phyloP scores from a whole-genome alignment of 2,797 vertebrate species.

The Cossypha caffra region DNA sequence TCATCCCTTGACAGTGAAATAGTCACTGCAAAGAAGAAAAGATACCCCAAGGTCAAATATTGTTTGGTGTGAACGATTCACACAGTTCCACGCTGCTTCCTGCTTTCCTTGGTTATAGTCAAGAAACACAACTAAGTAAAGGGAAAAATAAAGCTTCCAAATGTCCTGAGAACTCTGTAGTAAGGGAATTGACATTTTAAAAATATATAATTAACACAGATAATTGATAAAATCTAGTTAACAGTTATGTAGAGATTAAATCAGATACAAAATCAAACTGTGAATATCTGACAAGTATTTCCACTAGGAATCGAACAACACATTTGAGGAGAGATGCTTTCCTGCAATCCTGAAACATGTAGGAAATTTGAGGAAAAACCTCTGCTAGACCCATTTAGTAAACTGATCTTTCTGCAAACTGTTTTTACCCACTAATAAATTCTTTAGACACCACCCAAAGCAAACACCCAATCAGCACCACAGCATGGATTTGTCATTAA shows the following conservation, averaged over 20 bases:
- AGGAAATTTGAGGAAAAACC: neutral
- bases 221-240: conserved; percentile 20
- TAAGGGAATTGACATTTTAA: neutral
- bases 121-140: neutral
- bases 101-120: neutral
- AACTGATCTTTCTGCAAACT: conserved; percentile 22
- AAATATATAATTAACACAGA: neutral
- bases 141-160: neutral
- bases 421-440: conserved; percentile 17
- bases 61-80: neutral
- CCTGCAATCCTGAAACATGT: neutral
- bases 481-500: conserved; percentile 18
- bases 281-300: neutral
- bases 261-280: neutral
- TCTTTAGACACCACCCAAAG: conserved; percentile 3
- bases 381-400: conserved; percentile 33
- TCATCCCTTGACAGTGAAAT: conserved; percentile 8
- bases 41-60: conserved; percentile 2
- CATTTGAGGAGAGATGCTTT: neutral
- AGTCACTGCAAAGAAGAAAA: neutral
- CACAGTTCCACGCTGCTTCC: neutral
- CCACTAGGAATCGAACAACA: neutral
- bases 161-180: neutral
- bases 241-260: neutral
- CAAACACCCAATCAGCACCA: neutral